These are phyloP conservation scores for Vollenhovia emeryi DNA, from an alignment of 1,140 invertebrate genomes.

Conservation along the genomic window DNA sequence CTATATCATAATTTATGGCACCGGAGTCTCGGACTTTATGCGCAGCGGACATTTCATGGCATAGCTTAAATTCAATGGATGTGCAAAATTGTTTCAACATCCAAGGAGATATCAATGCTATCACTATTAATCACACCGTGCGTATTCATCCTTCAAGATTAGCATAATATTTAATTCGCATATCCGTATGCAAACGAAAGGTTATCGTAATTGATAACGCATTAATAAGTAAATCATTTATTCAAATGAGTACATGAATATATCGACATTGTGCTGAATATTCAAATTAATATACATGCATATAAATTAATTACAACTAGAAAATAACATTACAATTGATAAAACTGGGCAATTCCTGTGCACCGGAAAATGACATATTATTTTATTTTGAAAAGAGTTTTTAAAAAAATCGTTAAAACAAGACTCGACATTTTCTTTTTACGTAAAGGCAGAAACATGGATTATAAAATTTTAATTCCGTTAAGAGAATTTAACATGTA, in stretches of 20 bases:
- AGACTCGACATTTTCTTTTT: background rate
- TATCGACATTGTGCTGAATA: background rate
- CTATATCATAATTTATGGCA: constrained; percentile 43
- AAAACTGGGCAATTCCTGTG: background rate
- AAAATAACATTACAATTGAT: constrained; percentile 4
- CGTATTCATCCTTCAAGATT: constrained; percentile 29
- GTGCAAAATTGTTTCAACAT: constrained; percentile 14
- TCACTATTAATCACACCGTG: constrained; percentile 13
- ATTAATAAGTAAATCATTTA: constrained; percentile 24
- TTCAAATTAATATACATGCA: constrained; percentile 6
- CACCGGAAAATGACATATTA: background rate
- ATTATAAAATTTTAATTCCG: constrained; percentile 14
- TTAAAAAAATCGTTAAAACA: background rate
- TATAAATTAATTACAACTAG: background rate
- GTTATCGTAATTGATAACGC: constrained; percentile 16
- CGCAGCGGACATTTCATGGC: constrained; percentile 7
- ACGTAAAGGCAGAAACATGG: background rate
- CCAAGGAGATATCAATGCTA: constrained; percentile 31
- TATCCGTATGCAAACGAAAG: constrained; percentile 11
- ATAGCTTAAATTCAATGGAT: constrained; percentile 39
- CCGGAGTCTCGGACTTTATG: constrained; percentile 27
- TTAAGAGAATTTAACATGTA: background rate
- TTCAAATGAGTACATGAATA: background rate
- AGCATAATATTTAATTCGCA: constrained; percentile 18
- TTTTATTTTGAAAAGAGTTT: background rate